Base-by-base conservation (phyloP, 2,888 invertebrate species). In the Sesia apiformis region DNA sequence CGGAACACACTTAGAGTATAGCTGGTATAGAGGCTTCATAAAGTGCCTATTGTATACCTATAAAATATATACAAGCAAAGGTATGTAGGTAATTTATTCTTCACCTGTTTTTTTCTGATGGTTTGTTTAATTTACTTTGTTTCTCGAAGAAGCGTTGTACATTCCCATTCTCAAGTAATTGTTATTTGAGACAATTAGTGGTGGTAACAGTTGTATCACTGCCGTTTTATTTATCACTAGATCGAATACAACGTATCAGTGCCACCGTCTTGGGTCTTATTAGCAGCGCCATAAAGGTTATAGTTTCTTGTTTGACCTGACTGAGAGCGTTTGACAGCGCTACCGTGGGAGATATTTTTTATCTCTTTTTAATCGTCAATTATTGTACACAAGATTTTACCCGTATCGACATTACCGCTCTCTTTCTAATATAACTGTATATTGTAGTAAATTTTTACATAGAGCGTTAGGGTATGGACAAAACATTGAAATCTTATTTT, bases 161-260 rank as follows among this genome's bases (percentile, higher is more conserved):
- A 46, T 23, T 46, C 46, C 46, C 46, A 46, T 46, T 23, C 46
- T 53, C 54, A 51, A 51, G 51, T 55, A 42, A 53, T 53, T 53
- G 55, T 55, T 53, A 43, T 55, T 51, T 51, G n/a, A 51, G 51
- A 53, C 55, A 51, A 57, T 55, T 57, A 41, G 52, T 54, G 42
- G 38, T 46, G 23, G 46, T 46, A 46, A 46, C 46, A 46, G 46
- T n/a, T n/a, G n/a, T 46, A n/a, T 46, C 46, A 46, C 46, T 46
- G 23, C 46, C n/a, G 46, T 46, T 46, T 4, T 46, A n/a, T 46
- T 46, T 46, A 46, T 46, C 46, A 46, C 8, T 23, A 23, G 46
- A 46, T 46, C 46, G 2, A 23, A 23, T 23, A 23, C 23, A 23
- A 23, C 23, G 23, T 23, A 23, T 23, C 23, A 23, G 23, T 23